Conservation (phyloP, 2,797 vertebrate genomes). For the Gallinago stenura region DNA sequence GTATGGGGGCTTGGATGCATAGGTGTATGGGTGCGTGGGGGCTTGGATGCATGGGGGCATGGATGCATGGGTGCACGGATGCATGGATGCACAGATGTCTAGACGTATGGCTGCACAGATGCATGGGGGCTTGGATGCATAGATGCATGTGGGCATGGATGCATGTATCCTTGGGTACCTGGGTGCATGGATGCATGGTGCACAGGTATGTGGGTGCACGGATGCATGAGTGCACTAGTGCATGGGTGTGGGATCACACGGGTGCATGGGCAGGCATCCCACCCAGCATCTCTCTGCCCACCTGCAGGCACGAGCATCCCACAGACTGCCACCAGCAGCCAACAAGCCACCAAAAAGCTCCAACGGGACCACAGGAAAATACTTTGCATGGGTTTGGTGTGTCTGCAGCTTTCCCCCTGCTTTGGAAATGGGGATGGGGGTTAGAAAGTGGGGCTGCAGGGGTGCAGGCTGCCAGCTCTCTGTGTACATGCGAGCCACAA, state of each 20-base stretch:
- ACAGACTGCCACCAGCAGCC: neutral
- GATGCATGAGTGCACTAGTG: too few species aligned
- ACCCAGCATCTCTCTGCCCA: neutral
- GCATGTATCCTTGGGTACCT: fast-evolving
- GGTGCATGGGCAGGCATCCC: neutral
- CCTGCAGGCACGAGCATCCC: neutral
- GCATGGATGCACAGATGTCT: too few species aligned
- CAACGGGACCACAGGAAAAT: fast-evolving
- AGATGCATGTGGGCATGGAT: neutral
- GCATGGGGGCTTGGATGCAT: too few species aligned
- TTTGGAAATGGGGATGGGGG: neutral
- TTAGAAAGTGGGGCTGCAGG: neutral
- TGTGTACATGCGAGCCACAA: too few species aligned
- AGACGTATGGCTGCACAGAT: too few species aligned
- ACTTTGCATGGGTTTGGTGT: neutral
- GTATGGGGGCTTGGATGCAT: fast-evolving
- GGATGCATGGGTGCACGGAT: too few species aligned
- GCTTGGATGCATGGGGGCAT: too few species aligned
- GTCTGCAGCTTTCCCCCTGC: neutral
- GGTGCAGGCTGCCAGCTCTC: neutral
- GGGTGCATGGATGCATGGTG: too few species aligned
- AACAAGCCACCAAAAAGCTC: neutral
- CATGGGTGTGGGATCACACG: neutral
- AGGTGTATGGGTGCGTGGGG: too few species aligned
- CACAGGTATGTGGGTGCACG: too few species aligned